Base-by-base conservation (phyloP, 2,797 vertebrate genomes). In the Gymnothorax javanicus region DNA sequence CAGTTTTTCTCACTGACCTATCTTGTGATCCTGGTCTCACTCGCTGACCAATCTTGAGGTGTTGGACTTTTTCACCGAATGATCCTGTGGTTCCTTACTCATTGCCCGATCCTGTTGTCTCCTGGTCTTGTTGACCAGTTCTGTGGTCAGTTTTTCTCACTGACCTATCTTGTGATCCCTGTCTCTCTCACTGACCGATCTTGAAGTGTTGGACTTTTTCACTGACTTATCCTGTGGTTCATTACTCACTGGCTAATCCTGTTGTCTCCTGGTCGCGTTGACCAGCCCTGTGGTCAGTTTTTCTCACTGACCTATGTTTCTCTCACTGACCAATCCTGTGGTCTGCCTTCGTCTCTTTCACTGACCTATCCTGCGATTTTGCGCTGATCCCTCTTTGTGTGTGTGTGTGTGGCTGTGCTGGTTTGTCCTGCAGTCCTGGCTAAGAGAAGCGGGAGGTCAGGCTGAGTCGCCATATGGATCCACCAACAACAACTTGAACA, bases 401-500 rank as follows among this genome's bases (percentile, higher is more conserved):
- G 15, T 69, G 57, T 73, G 71, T 54, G 69, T 58, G 50, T 87
- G 64, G 87, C 27, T 87, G 64, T 86, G 59, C n/a, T 9, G 84
- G 69, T 86, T 9, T 91, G 84, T 52, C 25, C 82, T 73, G 62
- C 91, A 98, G 97, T 90, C 91, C 0, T 97, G 96, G 97, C 91
- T 98, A 88, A 91, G 91, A 0, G 97, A 97, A 58, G 96, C 95
- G 0, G 94, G 96, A 84, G 96, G 94, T 81, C 92, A 93, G 91
- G 93, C 94, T 4, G 94, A 95, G 4, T 89, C 91, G 0, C 88
- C 91, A 64, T 93, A 92, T 79, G 85, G 91, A 7, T 89, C 93
- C 1, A 95, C 95, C 88, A 95, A 95, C 81, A 94, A 96, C 60
- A 92, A 87, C 25, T 94, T 90, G 0, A 91, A 93, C 75, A 91